Evolutionary conservation across 2,888 invertebrate species (phyloP).

Genomic region (Sarcophaga subvicina): DNA sequence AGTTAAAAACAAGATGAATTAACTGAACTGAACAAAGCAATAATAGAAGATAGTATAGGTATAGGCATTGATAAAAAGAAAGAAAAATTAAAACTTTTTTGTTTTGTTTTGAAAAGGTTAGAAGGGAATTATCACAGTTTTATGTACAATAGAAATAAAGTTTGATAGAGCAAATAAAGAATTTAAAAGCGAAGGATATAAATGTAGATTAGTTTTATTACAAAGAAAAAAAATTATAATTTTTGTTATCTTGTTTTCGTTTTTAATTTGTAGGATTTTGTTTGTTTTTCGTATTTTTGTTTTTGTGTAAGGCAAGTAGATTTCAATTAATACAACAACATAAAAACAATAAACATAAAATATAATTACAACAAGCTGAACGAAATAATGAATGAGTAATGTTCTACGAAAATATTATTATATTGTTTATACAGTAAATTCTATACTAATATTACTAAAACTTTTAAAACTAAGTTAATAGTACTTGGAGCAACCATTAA

Average conservation of each 20-base stretch:
- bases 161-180: no score
- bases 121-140: slow-evolving; percentile 79
- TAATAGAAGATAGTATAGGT: background rate
- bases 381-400: background rate
- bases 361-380: background rate
- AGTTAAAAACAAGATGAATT: slow-evolving; percentile 22
- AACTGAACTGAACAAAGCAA: slow-evolving; percentile 42
- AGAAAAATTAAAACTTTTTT: slow-evolving; percentile 47
- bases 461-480: slow-evolving; percentile 54
- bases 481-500: slow-evolving; percentile 43
- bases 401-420: background rate
- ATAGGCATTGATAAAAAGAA: background rate
- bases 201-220: no score
- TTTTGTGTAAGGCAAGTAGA: background rate
- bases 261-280: background rate
- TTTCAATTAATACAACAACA: slow-evolving; percentile 35
- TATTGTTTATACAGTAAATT: slow-evolving; percentile 47
- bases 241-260: background rate
- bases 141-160: slow-evolving; percentile 74
- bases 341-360: slow-evolving; percentile 32
- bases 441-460: slow-evolving; percentile 43
- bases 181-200: no score
- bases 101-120: slow-evolving; percentile 51
- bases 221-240: no score
- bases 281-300: slow-evolving; percentile 64